Conservation (phyloP, 2,113 vertebrate species). For the Upupa epops region DNA sequence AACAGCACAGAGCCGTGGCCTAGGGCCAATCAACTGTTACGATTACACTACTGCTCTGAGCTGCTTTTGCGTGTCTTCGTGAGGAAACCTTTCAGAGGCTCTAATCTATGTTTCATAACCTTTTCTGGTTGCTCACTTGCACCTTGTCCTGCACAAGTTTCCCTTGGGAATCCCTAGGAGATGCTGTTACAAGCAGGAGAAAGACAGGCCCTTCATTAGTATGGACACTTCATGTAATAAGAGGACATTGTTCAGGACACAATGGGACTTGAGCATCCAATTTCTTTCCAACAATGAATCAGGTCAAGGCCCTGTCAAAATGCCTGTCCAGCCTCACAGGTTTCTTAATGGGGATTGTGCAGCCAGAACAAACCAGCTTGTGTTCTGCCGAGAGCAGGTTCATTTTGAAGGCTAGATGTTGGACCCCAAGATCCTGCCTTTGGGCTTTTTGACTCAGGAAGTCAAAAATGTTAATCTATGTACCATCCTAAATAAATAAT, state of each 20-base stretch:
- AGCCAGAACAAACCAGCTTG: background rate
- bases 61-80: background rate
- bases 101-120: conserved; percentile 46
- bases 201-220: background rate
- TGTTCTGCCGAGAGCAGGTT: background rate
- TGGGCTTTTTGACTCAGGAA: background rate
- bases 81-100: conserved; percentile 41
- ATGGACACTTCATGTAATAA: fast-evolving
- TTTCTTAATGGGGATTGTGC: background rate
- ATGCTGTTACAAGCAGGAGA: background rate
- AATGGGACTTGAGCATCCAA: background rate
- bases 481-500: background rate
- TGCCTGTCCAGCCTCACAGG: background rate
- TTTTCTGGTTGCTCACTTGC: conserved; percentile 22
- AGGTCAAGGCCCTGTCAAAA: background rate
- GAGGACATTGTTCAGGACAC: background rate
- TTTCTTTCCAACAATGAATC: background rate
- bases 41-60: background rate
- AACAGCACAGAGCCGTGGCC: conserved; percentile 39
- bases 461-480: background rate
- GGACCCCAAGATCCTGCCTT: background rate
- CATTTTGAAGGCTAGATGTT: background rate
- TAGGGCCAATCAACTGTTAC: conserved; percentile 42
- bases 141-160: background rate
- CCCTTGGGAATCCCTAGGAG: background rate